phyloP scores from a whole-genome alignment of 2,113 vertebrate genomes.

The Nothocercus julius region DNA sequence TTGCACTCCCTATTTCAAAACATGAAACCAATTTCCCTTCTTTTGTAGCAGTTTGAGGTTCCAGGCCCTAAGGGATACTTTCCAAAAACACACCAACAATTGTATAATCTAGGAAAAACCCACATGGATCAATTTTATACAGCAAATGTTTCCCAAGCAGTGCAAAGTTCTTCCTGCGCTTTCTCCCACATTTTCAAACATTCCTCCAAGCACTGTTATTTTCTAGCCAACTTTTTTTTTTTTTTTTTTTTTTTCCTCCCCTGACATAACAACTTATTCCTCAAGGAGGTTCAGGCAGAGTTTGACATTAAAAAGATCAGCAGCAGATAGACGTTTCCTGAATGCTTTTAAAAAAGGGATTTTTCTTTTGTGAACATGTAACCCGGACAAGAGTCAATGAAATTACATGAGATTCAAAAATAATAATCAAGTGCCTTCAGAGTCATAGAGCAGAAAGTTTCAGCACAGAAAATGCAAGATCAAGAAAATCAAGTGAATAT shows the following conservation, averaged over 20 bases:
- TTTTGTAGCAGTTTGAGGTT: neutral
- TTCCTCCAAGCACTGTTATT: neutral
- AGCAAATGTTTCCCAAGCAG: neutral
- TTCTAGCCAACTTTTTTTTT: neutral
- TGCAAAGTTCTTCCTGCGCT: neutral
- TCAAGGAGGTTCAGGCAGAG: neutral
- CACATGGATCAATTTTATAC: accelerated
- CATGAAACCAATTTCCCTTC: neutral
- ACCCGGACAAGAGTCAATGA: neutral
- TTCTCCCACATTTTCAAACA: neutral
- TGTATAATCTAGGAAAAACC: neutral
- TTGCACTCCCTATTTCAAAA: neutral
- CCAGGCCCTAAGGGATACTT: neutral
- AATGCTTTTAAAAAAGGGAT: neutral
- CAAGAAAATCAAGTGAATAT: neutral
- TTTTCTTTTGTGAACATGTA: neutral
- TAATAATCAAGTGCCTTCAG: neutral
- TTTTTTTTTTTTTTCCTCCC: neutral
- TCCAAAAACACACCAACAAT: neutral
- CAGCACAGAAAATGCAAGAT: neutral
- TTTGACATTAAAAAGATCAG: neutral
- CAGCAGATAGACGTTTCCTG: neutral
- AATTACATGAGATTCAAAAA: neutral
- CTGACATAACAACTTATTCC: neutral
- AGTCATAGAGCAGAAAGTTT: neutral